Conservation (phyloP, 2,888 invertebrate genomes). For the Rugalucina vietnamica region DNA sequence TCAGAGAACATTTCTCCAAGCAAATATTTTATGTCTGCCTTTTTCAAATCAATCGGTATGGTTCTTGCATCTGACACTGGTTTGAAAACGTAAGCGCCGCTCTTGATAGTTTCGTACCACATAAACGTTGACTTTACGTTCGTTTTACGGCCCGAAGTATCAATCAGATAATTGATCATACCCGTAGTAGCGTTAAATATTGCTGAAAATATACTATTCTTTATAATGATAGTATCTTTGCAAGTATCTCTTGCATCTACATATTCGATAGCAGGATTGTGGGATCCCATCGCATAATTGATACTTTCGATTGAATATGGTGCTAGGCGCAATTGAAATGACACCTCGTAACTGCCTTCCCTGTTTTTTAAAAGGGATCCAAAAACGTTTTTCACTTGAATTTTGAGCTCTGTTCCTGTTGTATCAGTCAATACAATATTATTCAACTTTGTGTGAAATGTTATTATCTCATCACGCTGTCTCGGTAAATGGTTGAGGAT, state of each 20-base stretch:
- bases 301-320: too few species aligned
- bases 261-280: too few species aligned
- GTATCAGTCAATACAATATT: background rate
- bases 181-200: slow-evolving; percentile 61
- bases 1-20: slow-evolving; percentile 92
- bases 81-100: slow-evolving; percentile 82
- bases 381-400: too few species aligned
- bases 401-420: too few species aligned
- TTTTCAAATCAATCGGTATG: background rate
- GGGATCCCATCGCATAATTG: too few species aligned
- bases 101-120: slow-evolving; percentile 89
- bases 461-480: background rate
- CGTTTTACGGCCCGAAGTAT: slow-evolving; percentile 85
- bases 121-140: slow-evolving; percentile 40
- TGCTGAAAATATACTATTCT: background rate
- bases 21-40: background rate
- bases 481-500: background rate
- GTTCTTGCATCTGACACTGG: slow-evolving; percentile 73
- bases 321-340: too few species aligned
- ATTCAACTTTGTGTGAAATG: background rate
- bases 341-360: too few species aligned
- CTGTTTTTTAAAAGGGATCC: too few species aligned
- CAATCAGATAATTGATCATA: slow-evolving; percentile 89
- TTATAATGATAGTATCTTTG: background rate
- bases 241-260: background rate